phyloP scores from a whole-genome alignment of 2,113 vertebrate genomes.

The Anolis sagrei region DNA sequence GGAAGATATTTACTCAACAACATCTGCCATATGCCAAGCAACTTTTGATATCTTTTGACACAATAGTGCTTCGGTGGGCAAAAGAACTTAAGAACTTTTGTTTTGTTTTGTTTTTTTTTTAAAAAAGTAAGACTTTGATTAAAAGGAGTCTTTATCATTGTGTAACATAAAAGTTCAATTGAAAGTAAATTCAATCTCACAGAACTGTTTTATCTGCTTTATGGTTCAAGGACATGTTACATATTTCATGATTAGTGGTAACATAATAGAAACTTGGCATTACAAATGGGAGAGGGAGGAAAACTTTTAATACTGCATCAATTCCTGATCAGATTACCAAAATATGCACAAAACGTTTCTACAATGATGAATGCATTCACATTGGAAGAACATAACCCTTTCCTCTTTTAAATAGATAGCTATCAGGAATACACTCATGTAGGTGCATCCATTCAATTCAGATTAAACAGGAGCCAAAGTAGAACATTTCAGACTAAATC shows the following conservation, averaged over 20 bases:
- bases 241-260: not conserved
- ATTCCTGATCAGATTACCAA: not conserved
- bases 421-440: no score
- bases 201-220: conserved; percentile 35
- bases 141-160: conserved; percentile 5
- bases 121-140: conserved; percentile 22
- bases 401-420: no score
- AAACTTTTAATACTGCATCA: not conserved
- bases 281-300: not conserved
- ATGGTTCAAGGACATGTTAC: not conserved
- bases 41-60: conserved; percentile 31
- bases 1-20: conserved; percentile 48
- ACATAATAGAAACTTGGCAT: not conserved
- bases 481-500: no score
- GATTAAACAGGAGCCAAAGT: no score
- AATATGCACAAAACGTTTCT: conserved; percentile 35
- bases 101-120: conserved; percentile 27
- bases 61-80: conserved; percentile 17
- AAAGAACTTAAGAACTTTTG: not conserved
- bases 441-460: no score
- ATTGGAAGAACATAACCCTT: conserved; percentile 2
- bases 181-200: conserved; percentile 42
- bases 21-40: conserved; percentile 33
- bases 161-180: not conserved
- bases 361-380: not conserved